Evolutionary conservation across 2,888 invertebrate species (phyloP).

Genomic region (Petrolisthes cinctipes): DNA sequence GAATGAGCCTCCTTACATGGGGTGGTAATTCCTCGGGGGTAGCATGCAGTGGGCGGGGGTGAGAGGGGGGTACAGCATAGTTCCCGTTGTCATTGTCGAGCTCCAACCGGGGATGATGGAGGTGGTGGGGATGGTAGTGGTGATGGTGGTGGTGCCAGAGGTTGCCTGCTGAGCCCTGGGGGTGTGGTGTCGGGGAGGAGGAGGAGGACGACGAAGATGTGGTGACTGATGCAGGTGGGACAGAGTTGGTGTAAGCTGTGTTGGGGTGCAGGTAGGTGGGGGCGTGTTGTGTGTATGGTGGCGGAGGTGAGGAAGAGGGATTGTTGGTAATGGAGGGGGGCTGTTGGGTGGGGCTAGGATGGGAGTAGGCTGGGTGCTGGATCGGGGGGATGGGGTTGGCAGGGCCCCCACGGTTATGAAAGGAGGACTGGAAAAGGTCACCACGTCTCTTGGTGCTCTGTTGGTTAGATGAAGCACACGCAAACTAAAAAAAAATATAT

Average conservation of each 20-base stretch:
- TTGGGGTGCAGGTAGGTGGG: neutral
- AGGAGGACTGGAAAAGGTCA: constrained; percentile 52
- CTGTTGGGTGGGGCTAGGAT: constrained; percentile 1
- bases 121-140: constrained; percentile 29
- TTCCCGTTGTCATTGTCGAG: constrained; percentile 39
- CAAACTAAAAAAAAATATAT: constrained; percentile 10
- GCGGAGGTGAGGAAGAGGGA: constrained; percentile 24
- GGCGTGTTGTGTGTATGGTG: constrained; percentile 10
- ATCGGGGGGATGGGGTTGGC: constrained; percentile 32
- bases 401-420: constrained; percentile 42
- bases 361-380: constrained; percentile 23
- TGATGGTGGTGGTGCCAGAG: constrained; percentile 37
- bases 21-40: constrained; percentile 19
- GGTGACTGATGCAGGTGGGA: constrained; percentile 16
- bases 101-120: neutral
- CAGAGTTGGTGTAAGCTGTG: neutral
- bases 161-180: neutral
- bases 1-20: constrained; percentile 38
- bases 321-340: constrained; percentile 5
- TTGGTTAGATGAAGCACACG: constrained; percentile 34
- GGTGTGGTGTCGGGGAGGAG: constrained; percentile 28
- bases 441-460: constrained; percentile 56
- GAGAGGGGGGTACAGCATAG: constrained; percentile 59
- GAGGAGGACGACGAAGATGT: neutral
- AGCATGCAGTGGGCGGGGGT: constrained; percentile 43